Conservation (phyloP, 1,140 invertebrate species). For the Drosophila nasuta region DNA sequence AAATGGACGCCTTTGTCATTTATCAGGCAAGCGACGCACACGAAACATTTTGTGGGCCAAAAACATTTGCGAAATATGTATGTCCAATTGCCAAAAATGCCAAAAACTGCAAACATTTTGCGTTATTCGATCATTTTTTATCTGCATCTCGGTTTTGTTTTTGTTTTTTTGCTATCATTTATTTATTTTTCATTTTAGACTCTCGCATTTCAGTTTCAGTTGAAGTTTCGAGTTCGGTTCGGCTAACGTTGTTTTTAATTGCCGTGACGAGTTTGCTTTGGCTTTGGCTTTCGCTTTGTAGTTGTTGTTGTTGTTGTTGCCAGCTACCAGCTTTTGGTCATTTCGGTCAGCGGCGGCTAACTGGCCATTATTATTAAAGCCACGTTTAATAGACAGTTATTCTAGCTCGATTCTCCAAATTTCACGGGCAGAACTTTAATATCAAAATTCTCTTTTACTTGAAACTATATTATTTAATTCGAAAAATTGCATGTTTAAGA, state of each 20-base stretch:
- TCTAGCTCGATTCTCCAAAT: too few species aligned
- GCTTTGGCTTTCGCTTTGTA: slow-evolving; percentile 12
- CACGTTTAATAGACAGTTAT: too few species aligned
- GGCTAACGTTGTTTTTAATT: slow-evolving; percentile 66
- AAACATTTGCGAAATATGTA: slow-evolving; percentile 24
- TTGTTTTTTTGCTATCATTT: not conserved
- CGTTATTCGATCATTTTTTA: slow-evolving; percentile 34
- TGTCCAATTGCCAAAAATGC: slow-evolving; percentile 51
- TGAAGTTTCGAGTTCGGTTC: not conserved
- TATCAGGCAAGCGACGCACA: slow-evolving; percentile 26
- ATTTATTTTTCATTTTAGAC: slow-evolving; percentile 11
- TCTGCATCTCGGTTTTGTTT: not conserved
- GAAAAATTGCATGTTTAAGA: too few species aligned
- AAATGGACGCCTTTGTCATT: slow-evolving; percentile 51
- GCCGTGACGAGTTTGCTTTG: slow-evolving; percentile 75
- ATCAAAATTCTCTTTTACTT: too few species aligned
- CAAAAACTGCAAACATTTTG: slow-evolving; percentile 28
- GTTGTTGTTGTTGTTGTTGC: too few species aligned
- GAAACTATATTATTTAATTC: too few species aligned
- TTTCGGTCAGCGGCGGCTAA: too few species aligned
- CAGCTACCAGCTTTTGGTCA: too few species aligned
- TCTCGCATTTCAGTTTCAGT: slow-evolving; percentile 12
- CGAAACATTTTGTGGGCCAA: slow-evolving; percentile 24
- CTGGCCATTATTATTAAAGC: too few species aligned
- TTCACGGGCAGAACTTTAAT: too few species aligned